A percentile compares a stretch with the other conserved stretches of the same genome.
Evolutionary conservation across 2,113 vertebrate species (phyloP).

Genomic region (Charadrius vociferus): DNA sequence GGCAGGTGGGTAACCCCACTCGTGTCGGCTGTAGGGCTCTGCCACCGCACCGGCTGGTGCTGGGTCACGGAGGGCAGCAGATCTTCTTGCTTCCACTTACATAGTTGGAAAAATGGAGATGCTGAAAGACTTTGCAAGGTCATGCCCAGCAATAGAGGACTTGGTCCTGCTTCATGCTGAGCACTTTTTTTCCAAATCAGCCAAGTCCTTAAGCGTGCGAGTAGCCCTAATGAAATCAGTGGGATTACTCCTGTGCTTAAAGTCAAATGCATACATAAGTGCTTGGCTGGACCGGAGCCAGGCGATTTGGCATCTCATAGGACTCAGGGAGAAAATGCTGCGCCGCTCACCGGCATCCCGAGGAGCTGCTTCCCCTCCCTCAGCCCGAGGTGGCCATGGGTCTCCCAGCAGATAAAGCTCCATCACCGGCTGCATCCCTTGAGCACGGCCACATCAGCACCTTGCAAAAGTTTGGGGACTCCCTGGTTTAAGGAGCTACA

Average conservation of each 20-base stretch:
- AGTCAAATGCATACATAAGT: background rate
- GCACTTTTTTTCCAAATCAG: background rate
- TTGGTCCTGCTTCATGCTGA: background rate
- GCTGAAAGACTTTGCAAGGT: background rate
- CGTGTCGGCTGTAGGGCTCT: background rate
- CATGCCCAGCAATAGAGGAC: background rate
- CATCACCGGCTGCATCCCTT: background rate
- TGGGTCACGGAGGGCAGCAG: fast-evolving
- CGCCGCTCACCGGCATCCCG: fast-evolving
- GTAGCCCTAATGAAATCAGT: background rate
- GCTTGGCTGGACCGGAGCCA: background rate
- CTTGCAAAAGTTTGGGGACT: background rate
- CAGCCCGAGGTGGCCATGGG: fast-evolving
- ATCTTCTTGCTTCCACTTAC: background rate
- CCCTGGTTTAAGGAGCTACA: background rate
- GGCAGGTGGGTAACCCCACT: background rate
- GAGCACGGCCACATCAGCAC: fast-evolving
- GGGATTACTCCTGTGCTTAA: background rate
- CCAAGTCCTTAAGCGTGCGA: background rate
- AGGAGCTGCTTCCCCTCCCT: background rate
- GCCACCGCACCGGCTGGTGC: fast-evolving
- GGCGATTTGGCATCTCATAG: background rate
- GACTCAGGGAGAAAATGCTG: background rate
- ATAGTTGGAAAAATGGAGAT: background rate
- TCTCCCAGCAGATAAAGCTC: background rate